Evolutionary conservation across 1,140 invertebrate genomes (phyloP).

Genomic region (Pinna nobilis): DNA sequence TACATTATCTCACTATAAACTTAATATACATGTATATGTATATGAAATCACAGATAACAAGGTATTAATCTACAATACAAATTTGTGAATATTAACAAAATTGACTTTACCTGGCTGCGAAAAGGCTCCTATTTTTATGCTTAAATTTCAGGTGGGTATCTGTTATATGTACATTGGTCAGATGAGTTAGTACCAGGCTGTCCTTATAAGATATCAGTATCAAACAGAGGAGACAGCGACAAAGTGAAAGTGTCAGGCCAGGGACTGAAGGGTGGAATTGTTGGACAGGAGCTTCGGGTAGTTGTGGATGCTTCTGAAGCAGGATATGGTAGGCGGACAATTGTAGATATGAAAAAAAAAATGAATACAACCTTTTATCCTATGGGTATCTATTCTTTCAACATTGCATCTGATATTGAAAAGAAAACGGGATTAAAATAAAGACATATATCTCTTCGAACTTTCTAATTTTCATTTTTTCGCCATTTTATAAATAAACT

Average conservation of each 20-base stretch:
- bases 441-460: no score
- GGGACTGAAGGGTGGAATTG: constrained; percentile 92
- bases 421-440: no score
- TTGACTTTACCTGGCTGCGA: not conserved
- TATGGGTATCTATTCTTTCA: no score
- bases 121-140: not conserved
- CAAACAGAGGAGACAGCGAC: constrained; percentile 82
- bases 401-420: no score
- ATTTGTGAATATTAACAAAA: not conserved
- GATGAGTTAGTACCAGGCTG: constrained; percentile 92
- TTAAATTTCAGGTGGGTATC: constrained; percentile 75
- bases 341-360: no score
- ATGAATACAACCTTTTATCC: no score
- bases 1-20: not conserved
- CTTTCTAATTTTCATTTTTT: no score
- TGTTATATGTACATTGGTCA: constrained; percentile 95
- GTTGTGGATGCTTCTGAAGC: constrained; percentile 97
- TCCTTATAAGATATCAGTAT: constrained; percentile 91
- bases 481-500: no score
- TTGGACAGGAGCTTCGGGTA: constrained; percentile 94
- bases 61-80: no score
- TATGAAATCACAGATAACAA: no score
- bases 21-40: not conserved
- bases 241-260: constrained; percentile 94
- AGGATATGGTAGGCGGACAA: constrained; percentile 84